Evolutionary conservation across 1,140 invertebrate genomes (phyloP), one percentile per base, ranked within the genome.

Genomic region (Drosophila nigrodunni): DNA sequence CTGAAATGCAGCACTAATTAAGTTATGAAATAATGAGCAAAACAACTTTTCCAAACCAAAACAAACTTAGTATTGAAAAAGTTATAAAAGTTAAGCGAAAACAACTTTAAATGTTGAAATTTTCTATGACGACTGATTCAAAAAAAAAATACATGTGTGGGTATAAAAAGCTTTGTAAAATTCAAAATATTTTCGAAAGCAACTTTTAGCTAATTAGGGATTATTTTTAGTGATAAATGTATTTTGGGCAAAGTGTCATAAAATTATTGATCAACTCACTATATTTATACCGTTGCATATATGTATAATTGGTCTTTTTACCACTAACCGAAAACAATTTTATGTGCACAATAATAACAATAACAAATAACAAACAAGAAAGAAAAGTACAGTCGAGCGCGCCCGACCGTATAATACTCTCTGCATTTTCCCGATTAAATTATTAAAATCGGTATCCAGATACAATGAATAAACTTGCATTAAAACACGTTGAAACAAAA

Each of bases 221-320:
- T 52, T 74, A 69, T 69, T 74, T 74, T 55, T 74, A 61, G 39
- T 73, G 70, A 73, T 68, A 37, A 68, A 73, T 54, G 46, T 73
- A 73, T 73, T 74, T 61, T 60, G 13, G 39, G 43, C 49, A 55
- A 37, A 49, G 61, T 61, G 41, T 43, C 65, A 61, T 74, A 59
- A 74, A 69, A 41, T 30, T 30, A 67, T 60, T 7, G 9, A 39
- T 35, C 25, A n/a, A 69, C 25, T 65, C 41, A 39, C 25, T 67
- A 68, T 15, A n/a, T 46, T 11, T 30, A 25, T 55, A 4, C 25
- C 25, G 4, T 3, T 30, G 25, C 15, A 10, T 35, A 60, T 34
- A 6, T 50, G 25, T 30, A 30, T 30, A 30, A 39, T 62, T 15
- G 35, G 11, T 46, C 25, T 64, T 54, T 64, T 64, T 64, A 64